A percentile compares a stretch with the other conserved stretches of the same genome.
Conservation (phyloP, 2,888 invertebrate genomes). For the Perdita meconis region DNA sequence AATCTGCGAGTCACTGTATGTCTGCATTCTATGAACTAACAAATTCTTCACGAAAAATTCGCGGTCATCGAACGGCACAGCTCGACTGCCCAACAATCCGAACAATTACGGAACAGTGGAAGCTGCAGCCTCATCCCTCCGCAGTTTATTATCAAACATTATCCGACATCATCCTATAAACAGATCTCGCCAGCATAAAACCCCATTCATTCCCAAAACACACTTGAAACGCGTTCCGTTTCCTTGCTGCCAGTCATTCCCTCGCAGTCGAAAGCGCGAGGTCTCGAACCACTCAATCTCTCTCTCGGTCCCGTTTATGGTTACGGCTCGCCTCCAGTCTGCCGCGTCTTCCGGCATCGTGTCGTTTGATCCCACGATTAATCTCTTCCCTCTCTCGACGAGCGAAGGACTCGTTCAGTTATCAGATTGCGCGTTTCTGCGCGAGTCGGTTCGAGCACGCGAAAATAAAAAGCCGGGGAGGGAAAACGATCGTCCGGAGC, state of each 20-base stretch:
- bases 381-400: conserved; percentile 8
- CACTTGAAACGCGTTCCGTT: conserved; percentile 38
- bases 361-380: conserved; percentile 37
- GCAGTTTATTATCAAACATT: conserved; percentile 34
- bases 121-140: conserved; percentile 39
- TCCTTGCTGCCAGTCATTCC: conserved; percentile 42
- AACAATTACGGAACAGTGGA: not conserved
- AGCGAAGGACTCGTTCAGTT: not conserved
- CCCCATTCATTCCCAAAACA: conserved; percentile 53
- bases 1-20: too few species aligned
- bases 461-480: not conserved
- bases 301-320: conserved; percentile 45
- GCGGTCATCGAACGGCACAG: conserved; percentile 10
- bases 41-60: not conserved
- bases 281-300: conserved; percentile 21
- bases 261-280: conserved; percentile 8
- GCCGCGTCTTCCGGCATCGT: conserved; percentile 40
- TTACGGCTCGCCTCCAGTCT: conserved; percentile 3
- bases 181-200: conserved; percentile 39
- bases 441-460: not conserved
- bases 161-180: conserved; percentile 21
- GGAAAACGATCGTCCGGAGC: not conserved
- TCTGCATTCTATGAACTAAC: too few species aligned
- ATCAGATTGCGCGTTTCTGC: conserved; percentile 12
- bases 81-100: not conserved